Evolutionary conservation across 2,888 invertebrate species (phyloP).

Genomic region (Geophilus truncorum): DNA sequence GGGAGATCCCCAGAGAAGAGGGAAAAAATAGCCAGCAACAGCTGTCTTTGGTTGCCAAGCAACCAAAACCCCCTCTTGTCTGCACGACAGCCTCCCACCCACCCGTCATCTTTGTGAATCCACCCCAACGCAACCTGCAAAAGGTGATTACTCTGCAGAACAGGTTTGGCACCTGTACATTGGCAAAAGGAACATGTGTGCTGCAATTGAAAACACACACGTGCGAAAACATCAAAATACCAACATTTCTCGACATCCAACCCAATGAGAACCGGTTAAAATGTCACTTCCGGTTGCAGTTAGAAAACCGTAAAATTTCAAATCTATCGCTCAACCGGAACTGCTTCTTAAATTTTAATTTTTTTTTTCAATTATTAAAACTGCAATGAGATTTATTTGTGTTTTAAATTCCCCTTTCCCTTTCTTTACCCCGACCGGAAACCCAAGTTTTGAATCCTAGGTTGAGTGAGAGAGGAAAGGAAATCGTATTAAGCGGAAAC

Average conservation of each 20-base stretch:
- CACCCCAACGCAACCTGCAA: constrained; percentile 1
- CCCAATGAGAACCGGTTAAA: too few species aligned
- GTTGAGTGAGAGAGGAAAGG: constrained; percentile 11
- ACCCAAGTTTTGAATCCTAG: background rate
- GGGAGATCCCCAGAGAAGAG: too few species aligned
- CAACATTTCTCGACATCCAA: background rate
- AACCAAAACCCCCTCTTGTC: constrained; percentile 5
- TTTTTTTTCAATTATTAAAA: too few species aligned
- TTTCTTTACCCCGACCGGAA: background rate
- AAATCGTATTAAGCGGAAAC: constrained; percentile 15
- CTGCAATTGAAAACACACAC: background rate
- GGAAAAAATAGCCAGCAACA: background rate
- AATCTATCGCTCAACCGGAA: background rate
- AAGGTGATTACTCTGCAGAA: background rate
- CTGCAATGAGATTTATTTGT: background rate
- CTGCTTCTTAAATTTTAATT: too few species aligned
- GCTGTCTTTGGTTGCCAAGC: background rate
- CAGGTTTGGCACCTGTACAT: constrained; percentile 23
- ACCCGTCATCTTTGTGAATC: background rate
- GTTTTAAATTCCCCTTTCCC: background rate
- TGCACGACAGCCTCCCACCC: background rate
- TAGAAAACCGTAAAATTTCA: background rate
- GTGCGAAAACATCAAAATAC: background rate
- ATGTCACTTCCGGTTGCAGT: too few species aligned
- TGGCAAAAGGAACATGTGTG: background rate